Evolutionary conservation across 2,113 vertebrate genomes (phyloP), one percentile per base, ranked within the genome.

Genomic region (Ondatra zibethicus): DNA sequence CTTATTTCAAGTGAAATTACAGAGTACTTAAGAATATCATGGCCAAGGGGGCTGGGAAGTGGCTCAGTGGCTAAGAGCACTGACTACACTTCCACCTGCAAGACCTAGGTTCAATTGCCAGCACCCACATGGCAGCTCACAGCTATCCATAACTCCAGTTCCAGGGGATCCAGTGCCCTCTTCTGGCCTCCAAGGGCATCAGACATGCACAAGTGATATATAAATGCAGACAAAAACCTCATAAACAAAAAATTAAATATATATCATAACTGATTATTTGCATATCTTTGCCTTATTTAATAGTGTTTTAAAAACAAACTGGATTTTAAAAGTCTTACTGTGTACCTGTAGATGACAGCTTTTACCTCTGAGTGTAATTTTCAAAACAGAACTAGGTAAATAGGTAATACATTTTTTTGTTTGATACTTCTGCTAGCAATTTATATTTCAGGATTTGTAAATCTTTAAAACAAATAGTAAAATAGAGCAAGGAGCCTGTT

Each of bases 391-490:
- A 45, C 81, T 65, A 76, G 42, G 13, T 25, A 96, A 81, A 65
- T 94, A 70, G 33, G 68, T 93, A 47, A 78, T 52, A 68, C 73
- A 52, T 91, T 88, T 89, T 89, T 33, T 93, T 29, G 21, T 68
- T 84, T 96, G 76, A 42, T 92, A 73, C 84, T 80, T 91, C 31
- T 96, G 55, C 47, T 77, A 85, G 86, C 21, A 91, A 33, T 80
- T 97, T 93, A 47, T 75, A 85, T 88, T 88, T 78, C 45, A 61
- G 3, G 82, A 65, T 81, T 95, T 96, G 85, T 45, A 76, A 65
- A 82, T 42, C 25, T 91, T 95, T 89, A 94, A 12, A 14, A 6
- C 75, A 94, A 84, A 31, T 91, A 42, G 31, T 85, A 55, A 95
- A 50, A 70, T 33, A 73, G n/a, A 58, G 84, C 7, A 68, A 39